Evolutionary conservation across 2,797 vertebrate genomes (phyloP).

Genomic region (Tadarida brasiliensis): DNA sequence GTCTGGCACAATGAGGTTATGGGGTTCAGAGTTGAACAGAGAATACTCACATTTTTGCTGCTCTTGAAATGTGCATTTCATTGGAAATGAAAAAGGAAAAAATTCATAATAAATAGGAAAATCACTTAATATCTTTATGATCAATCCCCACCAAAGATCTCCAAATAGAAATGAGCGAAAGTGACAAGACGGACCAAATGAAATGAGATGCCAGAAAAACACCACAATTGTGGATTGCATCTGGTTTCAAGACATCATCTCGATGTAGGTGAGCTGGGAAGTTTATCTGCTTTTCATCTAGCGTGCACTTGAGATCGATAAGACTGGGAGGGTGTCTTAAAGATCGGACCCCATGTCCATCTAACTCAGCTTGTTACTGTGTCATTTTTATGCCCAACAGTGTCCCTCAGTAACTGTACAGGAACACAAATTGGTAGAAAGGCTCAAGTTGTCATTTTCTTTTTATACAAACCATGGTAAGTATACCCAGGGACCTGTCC

Average conservation of each 20-base stretch:
- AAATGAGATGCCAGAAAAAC: background rate
- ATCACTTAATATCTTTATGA: background rate
- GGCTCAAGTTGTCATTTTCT: background rate
- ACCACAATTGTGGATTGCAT: background rate
- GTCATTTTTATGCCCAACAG: background rate
- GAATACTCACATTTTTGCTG: background rate
- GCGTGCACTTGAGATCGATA: background rate
- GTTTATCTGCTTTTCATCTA: background rate
- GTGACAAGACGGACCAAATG: background rate
- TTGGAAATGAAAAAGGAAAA: background rate
- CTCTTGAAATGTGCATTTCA: background rate
- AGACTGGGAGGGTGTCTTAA: background rate
- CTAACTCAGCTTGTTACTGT: background rate
- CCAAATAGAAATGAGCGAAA: background rate
- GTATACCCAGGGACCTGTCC: conserved; percentile 63
- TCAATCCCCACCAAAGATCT: background rate
- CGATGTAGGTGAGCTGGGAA: background rate
- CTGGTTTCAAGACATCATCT: conserved; percentile 6
- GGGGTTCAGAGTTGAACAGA: background rate
- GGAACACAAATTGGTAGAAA: background rate
- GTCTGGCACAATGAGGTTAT: background rate
- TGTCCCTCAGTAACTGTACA: background rate
- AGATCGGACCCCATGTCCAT: background rate
- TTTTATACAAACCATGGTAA: background rate
- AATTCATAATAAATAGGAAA: background rate